These are phyloP conservation scores for Metacarcinus magister DNA, from an alignment of 2,888 invertebrate species.

Conservation along the genomic window DNA sequence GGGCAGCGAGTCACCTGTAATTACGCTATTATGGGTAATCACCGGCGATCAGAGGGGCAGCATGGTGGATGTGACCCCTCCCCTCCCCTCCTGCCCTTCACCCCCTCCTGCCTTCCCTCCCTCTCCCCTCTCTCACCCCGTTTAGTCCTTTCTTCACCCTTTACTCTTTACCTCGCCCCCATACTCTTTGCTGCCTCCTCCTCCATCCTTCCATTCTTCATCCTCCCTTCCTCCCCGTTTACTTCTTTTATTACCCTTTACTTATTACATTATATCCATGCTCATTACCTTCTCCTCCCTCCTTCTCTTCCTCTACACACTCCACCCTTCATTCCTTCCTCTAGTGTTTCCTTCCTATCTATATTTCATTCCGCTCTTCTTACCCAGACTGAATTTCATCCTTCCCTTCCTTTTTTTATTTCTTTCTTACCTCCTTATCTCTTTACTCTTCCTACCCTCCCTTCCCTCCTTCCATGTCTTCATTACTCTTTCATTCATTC, in stretches of 20 bases:
- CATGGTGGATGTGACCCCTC: not conserved
- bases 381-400: not conserved
- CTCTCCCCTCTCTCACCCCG: not conserved
- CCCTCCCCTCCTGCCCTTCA: not conserved
- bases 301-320: not conserved
- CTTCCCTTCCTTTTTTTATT: not conserved
- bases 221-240: not conserved
- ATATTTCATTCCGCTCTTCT: not conserved
- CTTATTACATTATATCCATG: not conserved
- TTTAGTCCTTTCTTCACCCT: not conserved
- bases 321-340: not conserved
- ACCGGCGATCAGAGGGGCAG: slow-evolving; percentile 49
- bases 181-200: not conserved
- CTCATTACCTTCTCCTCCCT: not conserved
- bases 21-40: slow-evolving; percentile 51
- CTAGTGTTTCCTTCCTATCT: not conserved
- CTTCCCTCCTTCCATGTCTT: not conserved
- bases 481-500: not conserved
- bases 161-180: not conserved
- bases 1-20: slow-evolving; percentile 38
- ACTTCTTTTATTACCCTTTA: not conserved
- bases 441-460: not conserved
- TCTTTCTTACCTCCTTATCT: not conserved
- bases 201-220: not conserved
- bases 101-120: not conserved